Evolutionary conservation across 2,888 invertebrate genomes (phyloP), one percentile per base, ranked within the genome.

Genomic region (Rhingia campestris): DNA sequence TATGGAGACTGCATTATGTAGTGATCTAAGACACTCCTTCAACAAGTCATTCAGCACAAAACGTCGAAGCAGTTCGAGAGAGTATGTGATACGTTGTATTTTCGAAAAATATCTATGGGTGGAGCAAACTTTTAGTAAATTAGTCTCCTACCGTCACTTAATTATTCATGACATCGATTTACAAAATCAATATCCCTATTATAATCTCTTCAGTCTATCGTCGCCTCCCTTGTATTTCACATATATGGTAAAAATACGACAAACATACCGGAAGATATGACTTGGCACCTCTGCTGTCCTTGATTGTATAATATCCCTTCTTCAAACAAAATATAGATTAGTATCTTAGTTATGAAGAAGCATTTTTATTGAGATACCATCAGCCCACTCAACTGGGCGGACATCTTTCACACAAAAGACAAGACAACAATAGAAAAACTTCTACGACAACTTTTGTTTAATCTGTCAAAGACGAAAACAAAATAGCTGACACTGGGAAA

Each of bases 381-480:
- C 59, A 49, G 12, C 33, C 59, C 59, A 73, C 66, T 73, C 66
- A 79, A 72, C 22, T 59, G 72, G 63, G 47, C 32, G 43, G 66
- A 70, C 56, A 41, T 77, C 30, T 64, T 33, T 10, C 32, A 37
- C 33, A 76, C 41, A 77, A 70, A 45, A 45, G 51, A 58, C 56
- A 12, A 35, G 49, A 56, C 30, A 51, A 10, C 12, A 54, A 33
- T 35, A 9, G 0, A 56, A 51, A 69, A 61, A 76, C 51, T 9
- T 12, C 9, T 12, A 14, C 12, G 33, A 61, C 30, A 51, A 67
- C 45, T 45, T 54, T 67, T 67, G 14, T 30, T 35, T 39, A 33
- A 47, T 39, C 37, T 47, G 32, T 69, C 69, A 69, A 56, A 35
- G 49, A 63, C 37, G 30, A 9, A 56, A 35, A 61, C 35, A 63